Conservation (phyloP, 2,888 invertebrate genomes). For the Trachelus stipa region DNA sequence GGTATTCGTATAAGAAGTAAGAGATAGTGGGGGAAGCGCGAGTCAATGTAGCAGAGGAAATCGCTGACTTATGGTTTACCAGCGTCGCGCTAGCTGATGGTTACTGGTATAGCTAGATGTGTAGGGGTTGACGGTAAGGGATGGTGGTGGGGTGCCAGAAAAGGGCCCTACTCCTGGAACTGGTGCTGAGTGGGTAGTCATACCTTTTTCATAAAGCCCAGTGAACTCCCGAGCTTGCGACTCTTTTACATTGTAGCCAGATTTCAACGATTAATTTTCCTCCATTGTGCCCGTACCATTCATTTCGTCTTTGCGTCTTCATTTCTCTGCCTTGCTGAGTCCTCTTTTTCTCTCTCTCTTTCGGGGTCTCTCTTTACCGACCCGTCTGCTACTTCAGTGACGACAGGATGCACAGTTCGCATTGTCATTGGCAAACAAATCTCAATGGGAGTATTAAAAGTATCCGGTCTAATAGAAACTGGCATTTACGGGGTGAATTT, state of each 20-base stretch:
- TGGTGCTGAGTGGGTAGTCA: slow-evolving; percentile 45
- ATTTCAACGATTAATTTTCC: slow-evolving; percentile 65
- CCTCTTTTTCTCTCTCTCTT: slow-evolving; percentile 14
- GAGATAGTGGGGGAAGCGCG: slow-evolving; percentile 24
- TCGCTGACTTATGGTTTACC: slow-evolving; percentile 65
- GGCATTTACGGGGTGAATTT: not conserved
- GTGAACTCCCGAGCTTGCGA: slow-evolving; percentile 51
- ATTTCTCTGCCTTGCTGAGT: slow-evolving; percentile 7
- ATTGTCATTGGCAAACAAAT: slow-evolving; percentile 66
- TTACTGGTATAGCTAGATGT: too few relatives aligned
- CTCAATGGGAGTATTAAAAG: slow-evolving; percentile 64
- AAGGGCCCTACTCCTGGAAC: too few relatives aligned
- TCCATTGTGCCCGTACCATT: slow-evolving; percentile 50
- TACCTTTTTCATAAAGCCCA: slow-evolving; percentile 59
- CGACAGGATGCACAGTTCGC: slow-evolving; percentile 48
- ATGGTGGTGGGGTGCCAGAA: too few relatives aligned
- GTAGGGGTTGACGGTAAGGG: too few relatives aligned
- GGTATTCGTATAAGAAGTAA: too few relatives aligned
- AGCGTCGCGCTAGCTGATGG: not conserved
- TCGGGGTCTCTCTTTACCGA: slow-evolving; percentile 17
- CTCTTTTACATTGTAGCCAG: slow-evolving; percentile 65
- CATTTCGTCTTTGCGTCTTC: slow-evolving; percentile 15
- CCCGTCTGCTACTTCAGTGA: slow-evolving; percentile 10
- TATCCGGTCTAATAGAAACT: slow-evolving; percentile 62
- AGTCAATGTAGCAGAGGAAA: slow-evolving; percentile 65